Evolutionary conservation across 1,140 invertebrate species (phyloP).

Genomic region (Frieseomelitta varia): DNA sequence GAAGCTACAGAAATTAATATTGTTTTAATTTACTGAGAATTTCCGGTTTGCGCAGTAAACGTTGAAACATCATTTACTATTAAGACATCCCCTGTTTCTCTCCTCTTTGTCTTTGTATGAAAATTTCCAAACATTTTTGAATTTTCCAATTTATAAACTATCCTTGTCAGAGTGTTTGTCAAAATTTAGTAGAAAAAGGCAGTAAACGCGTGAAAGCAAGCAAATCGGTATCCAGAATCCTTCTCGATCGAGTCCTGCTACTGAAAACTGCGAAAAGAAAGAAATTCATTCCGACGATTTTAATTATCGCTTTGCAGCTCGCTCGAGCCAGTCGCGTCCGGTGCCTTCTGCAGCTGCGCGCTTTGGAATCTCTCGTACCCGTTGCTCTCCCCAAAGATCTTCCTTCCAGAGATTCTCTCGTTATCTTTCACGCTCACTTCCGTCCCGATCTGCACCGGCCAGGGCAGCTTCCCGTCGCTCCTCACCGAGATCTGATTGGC

Average conservation of each 20-base stretch:
- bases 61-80: no score
- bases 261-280: background rate
- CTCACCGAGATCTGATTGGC: constrained; percentile 62
- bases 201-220: background rate
- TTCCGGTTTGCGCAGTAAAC: no score
- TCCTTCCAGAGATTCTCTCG: constrained; percentile 75
- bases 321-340: constrained; percentile 61
- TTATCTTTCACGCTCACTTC: constrained; percentile 81
- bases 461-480: constrained; percentile 72
- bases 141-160: no score
- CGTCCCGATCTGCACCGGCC: constrained; percentile 80
- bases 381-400: constrained; percentile 72
- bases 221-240: background rate
- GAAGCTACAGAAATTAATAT: no score
- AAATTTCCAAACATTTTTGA: no score
- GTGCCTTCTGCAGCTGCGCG: constrained; percentile 67
- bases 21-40: no score
- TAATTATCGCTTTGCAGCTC: constrained; percentile 63
- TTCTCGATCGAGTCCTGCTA: background rate
- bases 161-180: no score
- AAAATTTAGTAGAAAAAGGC: background rate
- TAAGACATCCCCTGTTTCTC: no score
- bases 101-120: no score
- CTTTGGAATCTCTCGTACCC: constrained; percentile 74
- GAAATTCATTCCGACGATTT: constrained; percentile 4